A percentile compares a stretch with the other conserved stretches of the same genome.
Evolutionary conservation across 1,140 invertebrate genomes (phyloP).

Genomic region (Listronotus bonariensis): DNA sequence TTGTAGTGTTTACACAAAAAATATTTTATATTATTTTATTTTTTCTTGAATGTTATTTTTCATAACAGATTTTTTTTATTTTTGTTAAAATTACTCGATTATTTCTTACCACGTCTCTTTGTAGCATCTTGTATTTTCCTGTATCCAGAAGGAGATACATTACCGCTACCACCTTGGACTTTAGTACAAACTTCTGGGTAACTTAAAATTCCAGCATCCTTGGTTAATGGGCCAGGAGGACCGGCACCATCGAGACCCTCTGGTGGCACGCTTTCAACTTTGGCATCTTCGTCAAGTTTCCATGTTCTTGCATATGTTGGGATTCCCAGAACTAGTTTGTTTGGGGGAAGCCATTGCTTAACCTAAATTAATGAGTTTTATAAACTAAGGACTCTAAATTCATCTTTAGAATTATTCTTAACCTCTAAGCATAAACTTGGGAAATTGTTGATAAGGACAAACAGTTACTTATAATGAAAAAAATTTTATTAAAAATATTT

Average conservation of each 20-base stretch:
- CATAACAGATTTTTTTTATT: too few relatives aligned
- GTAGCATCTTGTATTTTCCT: constrained; percentile 74
- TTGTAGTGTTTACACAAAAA: too few relatives aligned
- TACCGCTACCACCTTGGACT: constrained; percentile 47
- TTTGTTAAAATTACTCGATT: neutral
- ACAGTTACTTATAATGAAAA: too few relatives aligned
- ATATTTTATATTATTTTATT: too few relatives aligned
- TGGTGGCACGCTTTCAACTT: constrained; percentile 76
- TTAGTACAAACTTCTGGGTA: constrained; percentile 77
- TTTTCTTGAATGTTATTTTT: too few relatives aligned
- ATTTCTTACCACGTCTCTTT: constrained; percentile 68
- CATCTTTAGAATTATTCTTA: too few relatives aligned
- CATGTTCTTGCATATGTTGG: constrained; percentile 83
- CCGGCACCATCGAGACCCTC: constrained; percentile 68
- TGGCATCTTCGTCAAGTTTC: constrained; percentile 74
- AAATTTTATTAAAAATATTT: too few relatives aligned
- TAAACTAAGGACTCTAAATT: too few relatives aligned
- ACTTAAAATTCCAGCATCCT: constrained; percentile 73
- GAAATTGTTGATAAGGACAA: too few relatives aligned
- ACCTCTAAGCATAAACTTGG: too few relatives aligned
- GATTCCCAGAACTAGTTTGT: constrained; percentile 84
- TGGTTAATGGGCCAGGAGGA: constrained; percentile 70
- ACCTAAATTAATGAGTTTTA: constrained; percentile 55
- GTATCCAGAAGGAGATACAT: constrained; percentile 57
- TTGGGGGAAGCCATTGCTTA: constrained; percentile 67